Evolutionary conservation across 2,797 vertebrate species (phyloP).

Genomic region (Poeciliopsis gracilis): DNA sequence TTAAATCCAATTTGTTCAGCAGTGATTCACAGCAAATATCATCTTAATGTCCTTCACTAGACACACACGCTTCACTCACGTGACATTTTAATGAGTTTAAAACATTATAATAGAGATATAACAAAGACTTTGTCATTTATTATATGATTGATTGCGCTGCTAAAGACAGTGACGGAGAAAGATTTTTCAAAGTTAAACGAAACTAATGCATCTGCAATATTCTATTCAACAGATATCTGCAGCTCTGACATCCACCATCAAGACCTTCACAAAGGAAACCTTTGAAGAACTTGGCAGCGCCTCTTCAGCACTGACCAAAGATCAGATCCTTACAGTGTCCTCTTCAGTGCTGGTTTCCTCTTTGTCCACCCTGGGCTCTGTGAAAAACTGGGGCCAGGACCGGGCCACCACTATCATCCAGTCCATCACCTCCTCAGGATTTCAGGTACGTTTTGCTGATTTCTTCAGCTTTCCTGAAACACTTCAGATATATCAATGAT

Average conservation of each 20-base stretch:
- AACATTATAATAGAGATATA: no score
- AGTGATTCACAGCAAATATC: no score
- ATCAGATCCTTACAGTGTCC: constrained; percentile 53
- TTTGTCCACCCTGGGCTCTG: constrained; percentile 53
- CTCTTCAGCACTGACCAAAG: constrained; percentile 49
- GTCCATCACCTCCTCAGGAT: constrained; percentile 48
- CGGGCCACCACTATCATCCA: constrained; percentile 62
- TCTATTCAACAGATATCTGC: constrained; percentile 52
- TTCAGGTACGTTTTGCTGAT: constrained; percentile 38
- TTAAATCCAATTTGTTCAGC: no score
- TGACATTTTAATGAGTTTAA: no score
- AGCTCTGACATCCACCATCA: constrained; percentile 63
- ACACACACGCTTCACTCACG: no score
- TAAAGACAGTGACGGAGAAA: background rate
- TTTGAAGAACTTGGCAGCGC: constrained; percentile 54
- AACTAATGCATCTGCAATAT: background rate
- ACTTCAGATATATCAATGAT: background rate
- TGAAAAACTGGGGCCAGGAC: constrained; percentile 64
- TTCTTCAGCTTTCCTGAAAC: no score
- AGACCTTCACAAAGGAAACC: constrained; percentile 42
- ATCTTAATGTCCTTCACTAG: no score
- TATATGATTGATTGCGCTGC: background rate
- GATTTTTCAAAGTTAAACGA: no score
- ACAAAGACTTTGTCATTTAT: no score
- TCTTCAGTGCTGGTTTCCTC: constrained; percentile 47